A percentile compares a stretch with the other conserved stretches of the same genome.
Evolutionary conservation across 2,888 invertebrate species (phyloP).

Genomic region (Phytoseiulus persimilis): DNA sequence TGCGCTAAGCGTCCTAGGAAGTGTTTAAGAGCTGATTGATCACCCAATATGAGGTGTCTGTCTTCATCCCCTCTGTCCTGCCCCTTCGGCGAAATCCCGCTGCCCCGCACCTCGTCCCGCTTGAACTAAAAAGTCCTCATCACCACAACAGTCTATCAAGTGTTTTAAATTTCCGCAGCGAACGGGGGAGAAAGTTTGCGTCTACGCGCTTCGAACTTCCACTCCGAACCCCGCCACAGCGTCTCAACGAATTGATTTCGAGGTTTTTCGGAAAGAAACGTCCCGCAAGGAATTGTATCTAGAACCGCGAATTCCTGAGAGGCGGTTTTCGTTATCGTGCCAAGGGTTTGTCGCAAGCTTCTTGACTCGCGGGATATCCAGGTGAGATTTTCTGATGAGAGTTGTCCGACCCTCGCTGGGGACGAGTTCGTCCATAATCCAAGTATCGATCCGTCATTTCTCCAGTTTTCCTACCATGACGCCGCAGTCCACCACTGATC

Average conservation of each 20-base stretch:
- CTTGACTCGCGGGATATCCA: too few relatives aligned
- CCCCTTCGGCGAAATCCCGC: not conserved
- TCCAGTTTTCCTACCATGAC: too few relatives aligned
- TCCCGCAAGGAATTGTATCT: too few relatives aligned
- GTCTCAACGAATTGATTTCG: not conserved
- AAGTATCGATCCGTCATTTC: too few relatives aligned
- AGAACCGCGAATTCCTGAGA: too few relatives aligned
- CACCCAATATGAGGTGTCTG: conserved; percentile 29
- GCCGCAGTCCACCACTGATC: too few relatives aligned
- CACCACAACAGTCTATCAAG: not conserved
- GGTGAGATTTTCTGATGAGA: too few relatives aligned
- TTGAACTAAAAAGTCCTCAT: not conserved
- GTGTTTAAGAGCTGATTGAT: conserved; percentile 38
- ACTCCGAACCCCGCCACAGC: not conserved
- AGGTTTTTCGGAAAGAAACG: not conserved
- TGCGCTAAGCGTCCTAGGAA: not conserved
- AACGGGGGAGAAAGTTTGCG: not conserved
- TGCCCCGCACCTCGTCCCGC: not conserved
- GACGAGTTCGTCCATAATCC: too few relatives aligned
- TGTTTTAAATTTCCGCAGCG: not conserved
- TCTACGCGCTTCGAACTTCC: not conserved
- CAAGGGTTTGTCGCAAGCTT: too few relatives aligned
- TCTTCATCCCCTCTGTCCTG: not conserved
- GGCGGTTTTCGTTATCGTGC: too few relatives aligned
- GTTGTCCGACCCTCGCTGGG: too few relatives aligned